Evolutionary conservation across 2,888 invertebrate species (phyloP).

Genomic region (Spodoptera littoralis): DNA sequence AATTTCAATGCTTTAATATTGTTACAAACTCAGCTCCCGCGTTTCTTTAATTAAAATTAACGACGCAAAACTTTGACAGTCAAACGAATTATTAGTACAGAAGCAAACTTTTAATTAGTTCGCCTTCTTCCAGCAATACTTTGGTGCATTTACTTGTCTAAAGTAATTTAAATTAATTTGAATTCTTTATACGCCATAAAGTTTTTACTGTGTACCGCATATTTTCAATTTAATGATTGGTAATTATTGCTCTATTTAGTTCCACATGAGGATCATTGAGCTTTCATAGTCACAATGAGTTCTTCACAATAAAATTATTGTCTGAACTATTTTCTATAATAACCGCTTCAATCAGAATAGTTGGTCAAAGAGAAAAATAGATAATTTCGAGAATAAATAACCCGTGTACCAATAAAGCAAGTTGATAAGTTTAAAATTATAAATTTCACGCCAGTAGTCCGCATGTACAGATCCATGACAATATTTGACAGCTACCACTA

Average conservation of each 20-base stretch:
- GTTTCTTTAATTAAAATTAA: conserved; percentile 89
- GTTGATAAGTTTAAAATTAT: conserved; percentile 76
- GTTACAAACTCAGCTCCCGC: conserved; percentile 84
- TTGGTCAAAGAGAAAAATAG: conserved; percentile 61
- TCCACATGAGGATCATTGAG: conserved; percentile 44
- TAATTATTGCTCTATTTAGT: conserved; percentile 56
- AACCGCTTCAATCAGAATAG: conserved; percentile 64
- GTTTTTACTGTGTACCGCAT: conserved; percentile 53
- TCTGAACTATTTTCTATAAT: conserved; percentile 53
- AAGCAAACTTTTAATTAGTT: conserved; percentile 88
- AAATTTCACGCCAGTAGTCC: conserved; percentile 78
- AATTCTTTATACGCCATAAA: conserved; percentile 71
- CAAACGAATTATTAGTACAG: conserved; percentile 89
- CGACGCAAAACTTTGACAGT: conserved; percentile 88
- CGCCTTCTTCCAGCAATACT: conserved; percentile 83
- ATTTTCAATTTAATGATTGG: conserved; percentile 41
- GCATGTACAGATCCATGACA: conserved; percentile 66
- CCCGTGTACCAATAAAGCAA: conserved; percentile 63
- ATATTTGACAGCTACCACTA: conserved; percentile 69
- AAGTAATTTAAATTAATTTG: conserved; percentile 84
- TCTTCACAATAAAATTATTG: conserved; percentile 49
- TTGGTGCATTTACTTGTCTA: conserved; percentile 82
- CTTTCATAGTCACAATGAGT: conserved; percentile 28
- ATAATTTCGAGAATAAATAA: conserved; percentile 59
- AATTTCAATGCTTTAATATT: conserved; percentile 88